Evolutionary conservation across 1,140 invertebrate genomes (phyloP), one percentile per base, ranked within the genome.

Genomic region (Mamestra configurata): DNA sequence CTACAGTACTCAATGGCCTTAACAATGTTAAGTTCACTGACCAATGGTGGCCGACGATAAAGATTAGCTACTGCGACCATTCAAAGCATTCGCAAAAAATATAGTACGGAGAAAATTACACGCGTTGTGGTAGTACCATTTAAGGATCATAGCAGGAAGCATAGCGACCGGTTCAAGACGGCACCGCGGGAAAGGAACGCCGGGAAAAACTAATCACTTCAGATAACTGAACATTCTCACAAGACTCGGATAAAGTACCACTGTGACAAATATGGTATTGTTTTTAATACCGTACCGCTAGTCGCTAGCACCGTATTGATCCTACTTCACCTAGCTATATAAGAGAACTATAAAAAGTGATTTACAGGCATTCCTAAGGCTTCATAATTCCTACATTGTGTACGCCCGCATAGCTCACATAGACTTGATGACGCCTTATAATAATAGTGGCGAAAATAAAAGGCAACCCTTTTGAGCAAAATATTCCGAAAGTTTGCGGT

Each of bases 81-180:
- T 84, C 79, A 83, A 82, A 85, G 79, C 51, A 82, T 82, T 75
- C 73, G 68, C 76, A 71, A 86, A 83, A 91, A 91, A 91, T 90
- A 73, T 88, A 22, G 82, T 82, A 83, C 79, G 75, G 80, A 84
- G 86, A 85, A 85, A 92, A 92, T 90, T 89, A 87, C 87, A 86
- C 84, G 80, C 82, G 87, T 86, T 84, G 84, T 87, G 84, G 86
- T 83, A 81, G 77, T 72, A 70, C 91, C 88, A 76, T 89, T 90
- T 91, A 92, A 87, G 92, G 91, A 86, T 82, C 79, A 88, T 81
- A 89, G 81, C 86, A 94, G 92, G 93, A 93, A 94, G 88, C 83
- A 27, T 78, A 70, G 55, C 31, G 79, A 87, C 90, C 80, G 83
- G 86, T 89, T 85, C 72, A 55, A 85, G 79, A 79, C 78, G 77